These are phyloP conservation scores for Sebastolobus altivelis DNA, from an alignment of 2,797 vertebrate genomes.

Conservation along the genomic window DNA sequence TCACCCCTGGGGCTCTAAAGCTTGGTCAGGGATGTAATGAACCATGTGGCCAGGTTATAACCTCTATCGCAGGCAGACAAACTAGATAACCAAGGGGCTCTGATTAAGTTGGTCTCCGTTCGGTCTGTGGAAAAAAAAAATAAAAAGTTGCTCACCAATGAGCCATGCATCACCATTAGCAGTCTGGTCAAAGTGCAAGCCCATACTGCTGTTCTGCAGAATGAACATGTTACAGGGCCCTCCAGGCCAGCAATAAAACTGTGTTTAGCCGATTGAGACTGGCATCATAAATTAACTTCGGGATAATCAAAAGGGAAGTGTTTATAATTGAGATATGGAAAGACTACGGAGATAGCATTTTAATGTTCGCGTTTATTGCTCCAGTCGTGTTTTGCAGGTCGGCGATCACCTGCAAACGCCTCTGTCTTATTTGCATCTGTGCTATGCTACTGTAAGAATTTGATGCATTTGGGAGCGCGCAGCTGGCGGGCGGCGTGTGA, in stretches of 20 bases:
- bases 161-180: conserved; percentile 63
- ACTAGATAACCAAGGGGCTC: conserved; percentile 54
- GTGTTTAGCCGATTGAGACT: conserved; percentile 26
- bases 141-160: conserved; percentile 38
- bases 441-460: not conserved
- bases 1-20: conserved; percentile 49
- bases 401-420: conserved; percentile 25
- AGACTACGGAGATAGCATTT: not conserved
- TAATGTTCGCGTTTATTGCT: conserved; percentile 6
- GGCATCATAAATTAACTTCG: conserved; percentile 21
- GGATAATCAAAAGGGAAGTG: conserved; percentile 24
- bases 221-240: conserved; percentile 48
- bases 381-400: not conserved
- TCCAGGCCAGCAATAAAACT: conserved; percentile 28
- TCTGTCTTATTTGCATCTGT: conserved; percentile 20
- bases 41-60: conserved; percentile 54
- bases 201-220: conserved; percentile 53
- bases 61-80: conserved; percentile 53
- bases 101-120: conserved; percentile 56
- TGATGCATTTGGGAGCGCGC: conserved; percentile 17
- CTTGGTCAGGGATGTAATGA: conserved; percentile 64
- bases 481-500: conserved; percentile 8
- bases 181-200: conserved; percentile 60
- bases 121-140: not conserved
- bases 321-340: conserved; percentile 13